Base-by-base conservation (phyloP, 2,888 invertebrate species). In the Pomacea canaliculata region DNA sequence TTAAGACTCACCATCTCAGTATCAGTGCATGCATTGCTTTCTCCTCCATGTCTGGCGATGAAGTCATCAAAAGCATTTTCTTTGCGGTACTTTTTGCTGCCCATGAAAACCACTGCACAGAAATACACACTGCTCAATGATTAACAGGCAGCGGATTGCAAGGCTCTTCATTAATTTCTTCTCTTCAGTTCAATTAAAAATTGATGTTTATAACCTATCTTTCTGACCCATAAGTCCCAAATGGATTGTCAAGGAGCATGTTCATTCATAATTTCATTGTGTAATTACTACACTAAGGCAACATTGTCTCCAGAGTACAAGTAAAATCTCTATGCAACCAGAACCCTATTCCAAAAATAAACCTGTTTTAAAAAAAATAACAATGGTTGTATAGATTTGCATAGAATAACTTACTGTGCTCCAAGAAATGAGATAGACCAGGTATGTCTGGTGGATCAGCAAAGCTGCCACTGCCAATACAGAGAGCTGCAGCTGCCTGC, bases 41-140 rank as follows among this genome's bases (percentile, higher is more conserved):
- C 94, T 8, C 97, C 97, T 7, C 97, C 96, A 89, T 94, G 94
- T 71, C 85, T 84, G n/a, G 84, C 84, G 13, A 96, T 93, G 84
- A 94, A 96, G 1, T 94, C 92, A 91, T 96, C 96, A 87, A 96
- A 95, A 82, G 94, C 94, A 90, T 96, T 96, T 91, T 97, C 97
- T 88, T 94, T 93, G 13, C 95, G 96, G 90, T 94, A 97, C 89
- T 96, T 97, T 87, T 95, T 93, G 83, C 96, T 96, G 59, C 97
- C 97, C 97, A 97, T 97, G 88, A 97, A 97, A 46, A 97, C 95
- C 97, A 97, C 89, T 90, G 78, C 27, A 80, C 83, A 72, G n/a
- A 60, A 12, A 63, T 56, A 56, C 2, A 37, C 37, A 37, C 37
- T 37, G 37, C 37, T 37, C 37, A 10, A 7, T 56, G 10, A 56